phyloP scores from a whole-genome alignment of 2,888 invertebrate genomes.

The Cosmia trapezina region DNA sequence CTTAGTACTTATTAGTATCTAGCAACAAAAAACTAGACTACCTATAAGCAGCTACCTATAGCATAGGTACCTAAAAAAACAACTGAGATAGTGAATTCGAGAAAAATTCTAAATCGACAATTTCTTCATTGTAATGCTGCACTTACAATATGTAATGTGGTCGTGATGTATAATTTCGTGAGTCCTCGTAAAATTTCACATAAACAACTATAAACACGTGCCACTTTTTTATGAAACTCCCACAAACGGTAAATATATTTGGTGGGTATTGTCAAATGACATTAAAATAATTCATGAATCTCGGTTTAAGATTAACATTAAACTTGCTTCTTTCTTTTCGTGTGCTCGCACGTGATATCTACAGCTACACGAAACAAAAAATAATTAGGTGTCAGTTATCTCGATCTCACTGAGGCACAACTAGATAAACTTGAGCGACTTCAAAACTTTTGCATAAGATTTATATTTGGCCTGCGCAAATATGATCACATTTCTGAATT shows the following conservation, averaged over 20 bases:
- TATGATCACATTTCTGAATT: too few relatives aligned
- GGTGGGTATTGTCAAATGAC: slow-evolving; percentile 39
- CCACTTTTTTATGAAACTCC: slow-evolving; percentile 52
- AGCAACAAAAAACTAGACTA: background rate
- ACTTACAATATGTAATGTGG: slow-evolving; percentile 34
- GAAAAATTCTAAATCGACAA: slow-evolving; percentile 13
- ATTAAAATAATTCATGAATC: slow-evolving; percentile 62
- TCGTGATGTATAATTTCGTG: slow-evolving; percentile 37
- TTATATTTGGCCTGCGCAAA: too few relatives aligned
- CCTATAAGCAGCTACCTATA: background rate
- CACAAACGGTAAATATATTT: slow-evolving; percentile 62
- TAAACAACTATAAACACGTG: slow-evolving; percentile 63
- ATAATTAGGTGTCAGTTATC: too few relatives aligned
- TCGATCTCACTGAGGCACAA: too few relatives aligned
- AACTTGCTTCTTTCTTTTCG: slow-evolving; percentile 55
- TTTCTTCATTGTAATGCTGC: slow-evolving; percentile 40
- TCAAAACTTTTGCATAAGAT: too few relatives aligned
- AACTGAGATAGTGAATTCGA: slow-evolving; percentile 16
- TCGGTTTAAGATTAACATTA: slow-evolving; percentile 47
- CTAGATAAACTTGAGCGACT: too few relatives aligned
- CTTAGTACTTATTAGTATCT: background rate
- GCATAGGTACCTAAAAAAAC: slow-evolving; percentile 5
- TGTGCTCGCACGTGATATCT: slow-evolving; percentile 55
- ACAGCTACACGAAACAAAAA: slow-evolving; percentile 7
- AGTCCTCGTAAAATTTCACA: slow-evolving; percentile 46